phyloP scores from a whole-genome alignment of 2,797 vertebrate species.

The Chanos chanos region DNA sequence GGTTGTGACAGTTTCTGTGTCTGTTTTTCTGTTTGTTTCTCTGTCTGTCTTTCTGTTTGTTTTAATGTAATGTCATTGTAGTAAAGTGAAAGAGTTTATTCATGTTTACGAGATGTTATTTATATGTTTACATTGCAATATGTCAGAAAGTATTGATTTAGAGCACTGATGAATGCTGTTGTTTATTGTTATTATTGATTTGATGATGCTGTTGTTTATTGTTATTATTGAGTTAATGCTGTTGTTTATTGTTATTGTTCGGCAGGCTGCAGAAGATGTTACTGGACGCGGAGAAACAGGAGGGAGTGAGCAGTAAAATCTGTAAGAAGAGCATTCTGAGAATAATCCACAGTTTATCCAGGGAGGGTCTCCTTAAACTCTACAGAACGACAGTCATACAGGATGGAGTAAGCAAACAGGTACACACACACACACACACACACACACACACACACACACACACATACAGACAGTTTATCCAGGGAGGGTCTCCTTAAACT shows the following conservation, averaged over 20 bases:
- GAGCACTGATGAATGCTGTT: too few species aligned
- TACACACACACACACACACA: conserved; percentile 35
- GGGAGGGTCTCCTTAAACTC: conserved; percentile 81
- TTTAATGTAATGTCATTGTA: too few species aligned
- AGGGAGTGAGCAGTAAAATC: conserved; percentile 85
- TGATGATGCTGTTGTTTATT: too few species aligned
- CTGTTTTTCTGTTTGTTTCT: too few species aligned
- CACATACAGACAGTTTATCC: not conserved
- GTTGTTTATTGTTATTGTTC: not conserved
- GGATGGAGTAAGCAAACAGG: conserved; percentile 82
- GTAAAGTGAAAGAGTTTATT: too few species aligned
- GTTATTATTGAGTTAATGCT: not conserved
- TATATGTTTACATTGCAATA: too few species aligned
- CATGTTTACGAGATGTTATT: too few species aligned
- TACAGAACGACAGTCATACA: conserved; percentile 79
- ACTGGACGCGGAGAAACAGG: conserved; percentile 84
- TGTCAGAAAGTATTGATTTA: too few species aligned
- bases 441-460: not conserved
- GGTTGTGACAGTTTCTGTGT: too few species aligned
- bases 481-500: too few species aligned
- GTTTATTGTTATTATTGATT: too few species aligned
- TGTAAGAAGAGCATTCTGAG: conserved; percentile 93
- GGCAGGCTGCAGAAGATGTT: conserved; percentile 96
- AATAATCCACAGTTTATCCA: conserved; percentile 77
- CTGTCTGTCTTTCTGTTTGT: too few species aligned